Conservation (phyloP, 2,888 invertebrate species). For the Acanthosepion esculentum region DNA sequence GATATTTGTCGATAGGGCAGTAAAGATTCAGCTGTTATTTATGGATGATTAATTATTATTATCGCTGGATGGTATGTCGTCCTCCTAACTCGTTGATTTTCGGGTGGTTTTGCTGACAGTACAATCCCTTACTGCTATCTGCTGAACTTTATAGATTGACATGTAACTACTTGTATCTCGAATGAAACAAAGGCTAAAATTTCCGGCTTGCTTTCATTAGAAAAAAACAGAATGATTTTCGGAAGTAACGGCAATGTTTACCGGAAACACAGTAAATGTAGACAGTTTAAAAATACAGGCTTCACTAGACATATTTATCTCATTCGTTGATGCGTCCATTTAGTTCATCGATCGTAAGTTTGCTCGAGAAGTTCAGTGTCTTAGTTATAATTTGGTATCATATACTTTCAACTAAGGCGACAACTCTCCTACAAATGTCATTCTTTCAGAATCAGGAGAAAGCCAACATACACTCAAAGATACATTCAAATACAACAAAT, state of each 20-base stretch:
- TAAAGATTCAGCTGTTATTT: not conserved
- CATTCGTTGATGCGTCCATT: not conserved
- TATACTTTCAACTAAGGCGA: not conserved
- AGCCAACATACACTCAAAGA: too few relatives aligned
- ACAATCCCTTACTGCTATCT: not conserved
- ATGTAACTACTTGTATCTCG: constrained; percentile 33
- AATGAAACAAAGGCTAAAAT: not conserved
- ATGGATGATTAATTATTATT: not conserved
- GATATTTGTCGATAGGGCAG: not conserved
- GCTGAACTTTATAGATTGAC: not conserved
- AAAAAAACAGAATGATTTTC: not conserved
- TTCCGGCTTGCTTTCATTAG: not conserved
- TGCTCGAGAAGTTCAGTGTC: not conserved
- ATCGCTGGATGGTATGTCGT: not conserved
- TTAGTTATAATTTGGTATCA: not conserved
- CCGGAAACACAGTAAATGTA: not conserved
- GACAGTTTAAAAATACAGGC: not conserved
- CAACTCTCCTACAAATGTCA: too few relatives aligned
- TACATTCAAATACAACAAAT: too few relatives aligned
- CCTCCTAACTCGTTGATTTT: not conserved
- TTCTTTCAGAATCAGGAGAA: too few relatives aligned
- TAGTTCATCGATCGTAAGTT: not conserved
- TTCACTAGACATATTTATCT: not conserved
- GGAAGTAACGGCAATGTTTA: not conserved
- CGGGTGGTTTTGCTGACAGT: not conserved